A percentile compares a stretch with the other conserved stretches of the same genome.
phyloP scores from a whole-genome alignment of 2,888 invertebrate genomes.

The Parapristionchus giblindavisi region DNA sequence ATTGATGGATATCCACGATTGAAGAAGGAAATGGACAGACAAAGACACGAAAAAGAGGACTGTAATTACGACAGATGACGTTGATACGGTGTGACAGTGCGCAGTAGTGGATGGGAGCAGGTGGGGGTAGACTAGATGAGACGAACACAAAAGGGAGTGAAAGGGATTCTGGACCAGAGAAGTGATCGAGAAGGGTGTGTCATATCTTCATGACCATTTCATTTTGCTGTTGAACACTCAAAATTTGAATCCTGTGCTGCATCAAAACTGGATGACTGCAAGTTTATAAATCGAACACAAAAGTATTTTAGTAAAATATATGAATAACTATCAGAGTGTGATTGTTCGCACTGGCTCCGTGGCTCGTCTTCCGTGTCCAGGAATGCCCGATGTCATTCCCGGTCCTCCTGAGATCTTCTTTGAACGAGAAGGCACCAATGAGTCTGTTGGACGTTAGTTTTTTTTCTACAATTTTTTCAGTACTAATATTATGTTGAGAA shows the following conservation, averaged over 20 bases:
- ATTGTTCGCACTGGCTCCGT: constrained; percentile 60
- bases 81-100: constrained; percentile 22
- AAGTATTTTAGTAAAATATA: not conserved
- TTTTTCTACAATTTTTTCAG: no score
- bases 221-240: not conserved
- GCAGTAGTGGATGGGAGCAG: not conserved
- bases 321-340: constrained; percentile 45
- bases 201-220: not conserved
- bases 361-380: constrained; percentile 64
- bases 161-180: no score
- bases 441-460: constrained; percentile 23
- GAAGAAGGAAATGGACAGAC: not conserved
- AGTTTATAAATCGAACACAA: not conserved
- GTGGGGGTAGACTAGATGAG: not conserved
- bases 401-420: constrained; percentile 65
- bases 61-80: constrained; percentile 30
- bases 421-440: constrained; percentile 51
- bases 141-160: not conserved
- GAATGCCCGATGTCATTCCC: constrained; percentile 64
- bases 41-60: not conserved
- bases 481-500: no score
- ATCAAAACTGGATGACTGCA: not conserved
- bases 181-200: no score
- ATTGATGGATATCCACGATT: not conserved
- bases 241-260: not conserved